phyloP scores from a whole-genome alignment of 2,797 vertebrate species.

The Fistularia commersonii region DNA sequence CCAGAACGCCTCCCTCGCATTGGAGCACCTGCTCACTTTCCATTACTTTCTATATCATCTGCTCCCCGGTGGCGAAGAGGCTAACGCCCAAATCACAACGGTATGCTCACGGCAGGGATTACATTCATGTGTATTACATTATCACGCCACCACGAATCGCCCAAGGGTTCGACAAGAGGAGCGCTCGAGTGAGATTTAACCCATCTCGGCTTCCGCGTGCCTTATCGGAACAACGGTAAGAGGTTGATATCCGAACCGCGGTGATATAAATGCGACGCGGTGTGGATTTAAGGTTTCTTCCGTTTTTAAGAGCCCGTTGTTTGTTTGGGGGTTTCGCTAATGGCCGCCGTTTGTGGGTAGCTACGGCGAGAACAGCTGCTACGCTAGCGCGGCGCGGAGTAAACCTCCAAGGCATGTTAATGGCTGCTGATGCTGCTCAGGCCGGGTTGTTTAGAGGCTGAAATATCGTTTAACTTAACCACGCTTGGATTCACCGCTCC shows the following conservation, averaged over 20 bases:
- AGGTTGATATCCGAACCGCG: background rate
- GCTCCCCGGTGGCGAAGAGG: conserved; percentile 27
- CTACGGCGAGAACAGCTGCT: conserved; percentile 35
- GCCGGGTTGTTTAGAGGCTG: conserved; percentile 23
- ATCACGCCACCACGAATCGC: conserved; percentile 16
- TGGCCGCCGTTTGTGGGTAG: conserved; percentile 15
- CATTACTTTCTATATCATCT: background rate
- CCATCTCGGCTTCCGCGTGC: conserved; percentile 2
- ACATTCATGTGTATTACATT: conserved; percentile 21
- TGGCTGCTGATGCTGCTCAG: conserved; percentile 25
- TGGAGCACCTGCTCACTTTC: no score
- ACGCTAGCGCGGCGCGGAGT: conserved; percentile 22
- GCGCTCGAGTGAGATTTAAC: conserved; percentile 14
- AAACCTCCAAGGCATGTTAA: conserved; percentile 36
- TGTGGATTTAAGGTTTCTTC: conserved; percentile 4
- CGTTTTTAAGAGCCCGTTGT: conserved; percentile 6
- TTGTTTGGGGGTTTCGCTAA: conserved; percentile 27
- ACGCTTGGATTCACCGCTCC: conserved; percentile 30
- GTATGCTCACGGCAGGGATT: conserved; percentile 19
- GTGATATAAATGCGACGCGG: background rate
- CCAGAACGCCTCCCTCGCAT: no score
- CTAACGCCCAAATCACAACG: conserved; percentile 23
- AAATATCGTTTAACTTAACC: conserved; percentile 27
- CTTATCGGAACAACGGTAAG: no score
- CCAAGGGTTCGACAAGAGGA: conserved; percentile 18